These are phyloP conservation scores for Epicauta chinensis DNA, from an alignment of 1,140 invertebrate genomes.

Conservation along the genomic window DNA sequence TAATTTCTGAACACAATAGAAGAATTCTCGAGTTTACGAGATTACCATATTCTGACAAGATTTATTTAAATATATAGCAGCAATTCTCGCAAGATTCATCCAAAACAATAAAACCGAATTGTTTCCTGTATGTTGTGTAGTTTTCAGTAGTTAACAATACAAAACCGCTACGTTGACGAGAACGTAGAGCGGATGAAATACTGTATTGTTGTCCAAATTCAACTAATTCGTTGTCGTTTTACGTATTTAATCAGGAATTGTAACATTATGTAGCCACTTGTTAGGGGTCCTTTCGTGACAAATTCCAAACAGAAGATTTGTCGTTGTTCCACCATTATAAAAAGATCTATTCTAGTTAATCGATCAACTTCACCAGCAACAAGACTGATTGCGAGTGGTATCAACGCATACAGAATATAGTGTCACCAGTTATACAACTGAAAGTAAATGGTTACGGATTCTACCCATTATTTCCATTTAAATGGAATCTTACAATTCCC, in stretches of 20 bases:
- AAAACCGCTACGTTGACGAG: constrained; percentile 4
- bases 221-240: no score
- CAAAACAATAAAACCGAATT: constrained; percentile 14
- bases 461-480: constrained; percentile 34
- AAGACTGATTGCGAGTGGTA: no score
- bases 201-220: no score
- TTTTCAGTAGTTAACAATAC: constrained; percentile 9
- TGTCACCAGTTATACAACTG: constrained; percentile 23
- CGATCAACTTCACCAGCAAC: no score
- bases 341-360: no score
- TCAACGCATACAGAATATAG: constrained; percentile 1
- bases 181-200: no score
- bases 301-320: no score
- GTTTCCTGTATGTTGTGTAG: constrained; percentile 11
- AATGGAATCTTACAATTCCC: constrained; percentile 29
- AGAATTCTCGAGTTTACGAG: constrained; percentile 8
- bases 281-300: no score
- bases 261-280: no score
- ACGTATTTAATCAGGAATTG: no score
- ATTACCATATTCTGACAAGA: constrained; percentile 12
- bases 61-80: constrained; percentile 14
- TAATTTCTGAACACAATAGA: constrained; percentile 15
- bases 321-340: no score
- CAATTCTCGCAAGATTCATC: constrained; percentile 3
- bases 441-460: constrained; percentile 29